Evolutionary conservation across 2,113 vertebrate species (phyloP).

Genomic region (Chascanopsetta lugubris): DNA sequence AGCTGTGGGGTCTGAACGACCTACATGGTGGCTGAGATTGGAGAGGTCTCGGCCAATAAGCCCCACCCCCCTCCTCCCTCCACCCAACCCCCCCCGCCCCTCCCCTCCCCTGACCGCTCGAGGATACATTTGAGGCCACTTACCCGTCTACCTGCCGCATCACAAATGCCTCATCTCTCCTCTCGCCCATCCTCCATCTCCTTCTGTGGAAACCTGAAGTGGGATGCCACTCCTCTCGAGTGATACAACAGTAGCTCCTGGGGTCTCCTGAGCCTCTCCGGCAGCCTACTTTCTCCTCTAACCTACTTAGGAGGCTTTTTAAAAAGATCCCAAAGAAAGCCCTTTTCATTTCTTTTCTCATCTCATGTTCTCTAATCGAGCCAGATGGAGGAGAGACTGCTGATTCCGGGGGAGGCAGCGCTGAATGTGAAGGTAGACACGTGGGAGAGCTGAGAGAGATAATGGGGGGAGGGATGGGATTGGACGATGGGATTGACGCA

Average conservation of each 20-base stretch:
- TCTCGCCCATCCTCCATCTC: conserved; percentile 26
- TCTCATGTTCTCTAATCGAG: conserved; percentile 57
- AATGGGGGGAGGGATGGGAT: conserved; percentile 1
- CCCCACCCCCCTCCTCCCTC: background rate
- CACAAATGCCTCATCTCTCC: conserved; percentile 47
- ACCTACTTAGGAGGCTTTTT: conserved; percentile 83
- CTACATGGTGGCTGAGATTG: no score
- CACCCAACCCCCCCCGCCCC: no score
- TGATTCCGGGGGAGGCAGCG: conserved; percentile 53
- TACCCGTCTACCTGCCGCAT: conserved; percentile 37
- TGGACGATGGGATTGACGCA: conserved; percentile 2
- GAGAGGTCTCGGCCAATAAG: background rate
- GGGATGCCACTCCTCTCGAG: conserved; percentile 73
- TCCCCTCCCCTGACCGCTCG: background rate
- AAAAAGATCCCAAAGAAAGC: conserved; percentile 79
- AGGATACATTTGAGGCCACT: conserved; percentile 41
- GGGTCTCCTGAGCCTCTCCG: conserved; percentile 72
- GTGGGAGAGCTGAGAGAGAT: conserved; percentile 10
- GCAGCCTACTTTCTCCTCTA: conserved; percentile 82
- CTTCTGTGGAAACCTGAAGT: conserved; percentile 66
- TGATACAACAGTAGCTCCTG: conserved; percentile 69
- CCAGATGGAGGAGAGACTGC: conserved; percentile 50
- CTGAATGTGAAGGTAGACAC: conserved; percentile 19
- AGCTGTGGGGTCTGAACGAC: background rate
- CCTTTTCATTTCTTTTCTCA: conserved; percentile 71